Base-by-base conservation (phyloP, 1,140 invertebrate species). In the Zaprionus kolodkinae region DNA sequence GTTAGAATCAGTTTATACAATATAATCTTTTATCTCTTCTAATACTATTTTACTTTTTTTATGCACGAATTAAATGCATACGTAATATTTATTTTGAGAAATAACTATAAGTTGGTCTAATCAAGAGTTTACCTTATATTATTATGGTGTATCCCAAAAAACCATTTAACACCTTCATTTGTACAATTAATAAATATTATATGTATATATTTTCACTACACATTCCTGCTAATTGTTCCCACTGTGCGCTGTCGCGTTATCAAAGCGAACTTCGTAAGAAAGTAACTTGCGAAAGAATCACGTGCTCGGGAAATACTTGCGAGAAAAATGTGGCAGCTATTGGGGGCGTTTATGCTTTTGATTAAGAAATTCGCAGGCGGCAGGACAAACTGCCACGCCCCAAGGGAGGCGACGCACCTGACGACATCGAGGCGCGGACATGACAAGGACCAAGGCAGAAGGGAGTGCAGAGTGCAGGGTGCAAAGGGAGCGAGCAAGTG, bases 401-500 rank as follows among this genome's bases (percentile, higher is more conserved):
- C 1, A 62, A 56, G 27, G 35, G 13, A n/a, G 0, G n/a, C 25
- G 25, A 63, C 57, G 38, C 35, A 43, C 12, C 30, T 55, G 38
- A 45, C 40, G 40, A 45, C 7, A 43, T 2, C 55, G 50, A n/a
- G 61, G 52, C 15, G 36, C 12, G 38, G 9, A 7, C 12, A 40
- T 0, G 15, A 35, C 35, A 55, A n/a, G 48, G 64, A 3, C 1
- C 27, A 30, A 3, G 27, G 27, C 21, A 21, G 4, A 1, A 30
- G 27, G 27, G 27, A 21, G 21, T 1, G 38, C 38, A 65, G 45
- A 36, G 70, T 73, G 50, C 38, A 65, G 45, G 30, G 70, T 73
- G 50, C 65, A 43, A 76, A 27, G 40, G 48, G 50, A 48, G 63
- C 55, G 56, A 69, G 82, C 56, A 79, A 88, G 83, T 88, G 83